Percentiles rank a stretch among this genome's conserved stretches.
Evolutionary conservation across 2,888 invertebrate genomes (phyloP).

Genomic region (Idaea straminata): DNA sequence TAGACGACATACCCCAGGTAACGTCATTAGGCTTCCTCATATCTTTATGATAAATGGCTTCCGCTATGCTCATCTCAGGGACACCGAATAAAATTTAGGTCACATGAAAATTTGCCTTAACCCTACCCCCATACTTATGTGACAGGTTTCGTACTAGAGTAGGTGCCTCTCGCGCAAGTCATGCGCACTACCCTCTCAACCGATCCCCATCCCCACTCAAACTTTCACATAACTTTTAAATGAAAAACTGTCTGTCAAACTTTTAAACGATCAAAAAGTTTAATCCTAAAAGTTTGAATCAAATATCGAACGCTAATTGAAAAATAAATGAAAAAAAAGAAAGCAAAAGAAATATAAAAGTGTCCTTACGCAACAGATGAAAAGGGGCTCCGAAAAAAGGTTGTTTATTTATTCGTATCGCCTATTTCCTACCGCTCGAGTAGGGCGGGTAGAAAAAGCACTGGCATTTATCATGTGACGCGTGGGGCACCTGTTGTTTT

Average conservation of each 20-base stretch:
- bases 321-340: conserved; percentile 12
- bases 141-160: conserved; percentile 25
- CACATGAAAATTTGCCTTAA: conserved; percentile 56
- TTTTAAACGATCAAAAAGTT: conserved; percentile 29
- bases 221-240: conserved; percentile 47
- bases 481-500: conserved; percentile 60
- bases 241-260: conserved; percentile 35
- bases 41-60: conserved; percentile 39
- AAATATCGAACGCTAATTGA: conserved; percentile 10
- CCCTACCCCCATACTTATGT: conserved; percentile 27
- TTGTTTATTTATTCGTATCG: conserved; percentile 44
- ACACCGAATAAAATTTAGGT: conserved; percentile 56
- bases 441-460: conserved; percentile 48
- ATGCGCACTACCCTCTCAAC: conserved; percentile 55
- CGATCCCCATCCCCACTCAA: conserved; percentile 45
- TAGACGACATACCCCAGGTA: background rate
- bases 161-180: conserved; percentile 67
- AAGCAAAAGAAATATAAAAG: conserved; percentile 14
- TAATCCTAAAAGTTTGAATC: conserved; percentile 12
- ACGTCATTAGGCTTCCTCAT: conserved; percentile 24
- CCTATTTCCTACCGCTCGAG: conserved; percentile 51
- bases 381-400: conserved; percentile 32
- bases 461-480: conserved; percentile 56
- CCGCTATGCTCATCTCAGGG: conserved; percentile 29
- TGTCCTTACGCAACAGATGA: conserved; percentile 29